Evolutionary conservation across 2,113 vertebrate genomes (phyloP), one percentile per base, ranked within the genome.

Genomic region (Scophthalmus maximus): DNA sequence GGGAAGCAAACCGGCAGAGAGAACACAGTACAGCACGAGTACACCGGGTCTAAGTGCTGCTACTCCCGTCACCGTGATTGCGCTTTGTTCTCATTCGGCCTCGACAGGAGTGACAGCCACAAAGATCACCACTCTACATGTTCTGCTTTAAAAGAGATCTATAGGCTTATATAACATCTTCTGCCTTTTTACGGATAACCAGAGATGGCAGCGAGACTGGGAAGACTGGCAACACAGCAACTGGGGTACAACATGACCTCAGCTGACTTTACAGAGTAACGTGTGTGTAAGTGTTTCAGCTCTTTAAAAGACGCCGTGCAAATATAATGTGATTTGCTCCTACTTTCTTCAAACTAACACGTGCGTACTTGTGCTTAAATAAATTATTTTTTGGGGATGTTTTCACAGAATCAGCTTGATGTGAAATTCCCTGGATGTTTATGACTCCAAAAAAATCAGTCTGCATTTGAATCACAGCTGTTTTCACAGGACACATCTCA

Each of bases 141-240:
- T 61, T 56, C 40, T 50, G 51, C 66, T 74, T 71, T 55, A 15
- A 63, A 59, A 63, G 38, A 40, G 26, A 70, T 47, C 50, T 26
- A 47, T 8, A n/a, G 5, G 30, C 51, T 90, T 84, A 57, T 44
- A 25, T 78, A 82, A 86, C 68, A 18, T 57, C 42, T 22, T 55
- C 38, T 10, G n/a, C n/a, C n/a, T n/a, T n/a, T n/a, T n/a, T n/a
- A n/a, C n/a, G n/a, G n/a, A n/a, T n/a, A n/a, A n/a, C n/a, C n/a
- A n/a, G n/a, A n/a, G n/a, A n/a, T n/a, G n/a, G n/a, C n/a, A n/a
- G n/a, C n/a, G n/a, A n/a, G n/a, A n/a, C n/a, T n/a, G n/a, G n/a
- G n/a, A n/a, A n/a, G n/a, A n/a, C n/a, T n/a, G n/a, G n/a, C n/a
- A n/a, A n/a, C n/a, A n/a, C n/a, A n/a, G n/a, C n/a, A n/a, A n/a